phyloP scores from a whole-genome alignment of 2,797 vertebrate species.

The Octomys mimax region DNA sequence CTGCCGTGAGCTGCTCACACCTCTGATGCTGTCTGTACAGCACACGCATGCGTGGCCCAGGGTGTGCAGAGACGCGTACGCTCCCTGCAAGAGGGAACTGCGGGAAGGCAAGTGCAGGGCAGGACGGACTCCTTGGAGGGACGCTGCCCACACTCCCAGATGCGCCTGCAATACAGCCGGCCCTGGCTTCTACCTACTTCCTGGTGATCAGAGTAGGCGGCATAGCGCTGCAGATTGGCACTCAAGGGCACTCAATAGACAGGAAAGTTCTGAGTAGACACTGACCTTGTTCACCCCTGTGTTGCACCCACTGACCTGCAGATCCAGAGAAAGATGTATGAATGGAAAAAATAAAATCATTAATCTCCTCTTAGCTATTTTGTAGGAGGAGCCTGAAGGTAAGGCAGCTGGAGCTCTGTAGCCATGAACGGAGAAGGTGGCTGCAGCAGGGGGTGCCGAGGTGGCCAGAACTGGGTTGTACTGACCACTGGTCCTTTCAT shows the following conservation, averaged over 20 bases:
- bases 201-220: not conserved
- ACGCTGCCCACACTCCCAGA: not conserved
- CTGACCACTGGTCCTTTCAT: not conserved
- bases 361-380: constrained; percentile 50
- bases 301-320: constrained; percentile 62
- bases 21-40: not conserved
- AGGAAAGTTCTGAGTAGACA: not conserved
- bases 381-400: not conserved
- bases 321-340: constrained; percentile 38
- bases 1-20: not conserved
- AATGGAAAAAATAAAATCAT: constrained; percentile 58
- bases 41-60: too few relatives aligned
- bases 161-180: accelerated
- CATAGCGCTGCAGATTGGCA: not conserved
- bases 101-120: not conserved
- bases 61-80: not conserved
- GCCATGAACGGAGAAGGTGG: not conserved
- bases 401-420: not conserved
- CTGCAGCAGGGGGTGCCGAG: not conserved
- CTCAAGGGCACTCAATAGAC: not conserved
- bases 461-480: not conserved
- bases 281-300: constrained; percentile 23
- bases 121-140: not conserved
- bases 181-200: not conserved
- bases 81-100: not conserved